Evolutionary conservation across 2,888 invertebrate species (phyloP).

Genomic region (Falcaria lacertinaria): DNA sequence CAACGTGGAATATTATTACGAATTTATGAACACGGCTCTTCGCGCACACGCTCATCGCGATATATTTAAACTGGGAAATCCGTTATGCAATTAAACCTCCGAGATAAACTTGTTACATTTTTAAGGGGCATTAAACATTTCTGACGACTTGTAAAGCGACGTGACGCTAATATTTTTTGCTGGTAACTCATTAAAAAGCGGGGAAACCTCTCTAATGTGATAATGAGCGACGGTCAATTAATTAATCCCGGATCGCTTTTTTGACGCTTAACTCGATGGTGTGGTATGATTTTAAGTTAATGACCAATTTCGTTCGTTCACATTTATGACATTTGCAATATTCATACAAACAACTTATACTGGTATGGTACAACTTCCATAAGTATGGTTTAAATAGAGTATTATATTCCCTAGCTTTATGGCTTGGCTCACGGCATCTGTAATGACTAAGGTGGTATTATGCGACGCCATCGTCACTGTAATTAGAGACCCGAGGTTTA

Average conservation of each 20-base stretch:
- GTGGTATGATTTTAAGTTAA: constrained; percentile 12
- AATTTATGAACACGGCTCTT: neutral
- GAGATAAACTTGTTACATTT: constrained; percentile 41
- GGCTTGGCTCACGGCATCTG: constrained; percentile 64
- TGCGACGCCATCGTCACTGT: constrained; percentile 62
- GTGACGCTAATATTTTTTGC: constrained; percentile 29
- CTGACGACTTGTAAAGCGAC: constrained; percentile 31
- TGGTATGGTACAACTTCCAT: constrained; percentile 2
- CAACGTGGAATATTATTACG: neutral
- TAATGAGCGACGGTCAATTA: constrained; percentile 32
- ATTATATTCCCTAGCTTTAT: constrained; percentile 64
- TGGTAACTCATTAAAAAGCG: constrained; percentile 17
- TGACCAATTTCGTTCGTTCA: constrained; percentile 7
- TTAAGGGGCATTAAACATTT: constrained; percentile 33
- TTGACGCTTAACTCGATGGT: constrained; percentile 6
- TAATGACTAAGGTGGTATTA: constrained; percentile 67
- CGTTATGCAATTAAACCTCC: constrained; percentile 36
- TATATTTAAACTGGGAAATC: constrained; percentile 25
- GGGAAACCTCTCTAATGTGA: constrained; percentile 26
- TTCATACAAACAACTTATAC: constrained; percentile 12
- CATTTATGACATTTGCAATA: neutral
- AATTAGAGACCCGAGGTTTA: constrained; percentile 61
- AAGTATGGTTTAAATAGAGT: constrained; percentile 45
- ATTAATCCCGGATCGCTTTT: constrained; percentile 17
- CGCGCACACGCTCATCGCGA: constrained; percentile 8